Evolutionary conservation across 2,888 invertebrate species (phyloP).

Genomic region (Heterodera filipjevi): DNA sequence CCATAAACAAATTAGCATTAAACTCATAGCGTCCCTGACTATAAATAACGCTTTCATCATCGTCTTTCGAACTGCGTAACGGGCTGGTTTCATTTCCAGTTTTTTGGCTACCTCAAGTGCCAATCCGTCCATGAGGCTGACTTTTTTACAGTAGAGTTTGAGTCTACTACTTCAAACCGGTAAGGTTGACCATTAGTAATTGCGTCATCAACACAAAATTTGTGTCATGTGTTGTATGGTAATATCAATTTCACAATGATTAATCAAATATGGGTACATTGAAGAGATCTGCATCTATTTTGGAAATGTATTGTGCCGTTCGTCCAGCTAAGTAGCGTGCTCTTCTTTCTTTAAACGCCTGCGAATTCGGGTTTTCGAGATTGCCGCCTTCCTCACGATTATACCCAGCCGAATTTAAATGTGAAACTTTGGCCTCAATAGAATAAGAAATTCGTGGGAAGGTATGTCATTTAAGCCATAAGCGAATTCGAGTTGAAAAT

Average conservation of each 20-base stretch:
- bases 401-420: slow-evolving; percentile 6
- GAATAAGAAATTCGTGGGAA: not conserved
- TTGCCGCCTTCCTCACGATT: not conserved
- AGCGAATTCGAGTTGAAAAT: slow-evolving; percentile 11
- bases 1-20: slow-evolving; percentile 27
- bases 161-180: not conserved
- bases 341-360: not conserved
- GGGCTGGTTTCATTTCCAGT: slow-evolving; percentile 24
- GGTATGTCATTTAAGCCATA: slow-evolving; percentile 1
- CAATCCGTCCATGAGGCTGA: slow-evolving; percentile 18
- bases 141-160: slow-evolving; percentile 11
- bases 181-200: not conserved
- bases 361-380: not conserved
- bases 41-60: slow-evolving; percentile 30
- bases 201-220: not conserved
- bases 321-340: not conserved
- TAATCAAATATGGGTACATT: slow-evolving; percentile 17
- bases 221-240: not conserved
- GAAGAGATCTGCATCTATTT: slow-evolving; percentile 12
- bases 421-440: not conserved
- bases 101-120: slow-evolving; percentile 22
- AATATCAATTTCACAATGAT: slow-evolving; percentile 20
- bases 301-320: slow-evolving; percentile 5
- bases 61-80: slow-evolving; percentile 26
- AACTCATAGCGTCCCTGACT: slow-evolving; percentile 10